phyloP scores from a whole-genome alignment of 2,888 invertebrate species.

The Dicyrtoma fusca region DNA sequence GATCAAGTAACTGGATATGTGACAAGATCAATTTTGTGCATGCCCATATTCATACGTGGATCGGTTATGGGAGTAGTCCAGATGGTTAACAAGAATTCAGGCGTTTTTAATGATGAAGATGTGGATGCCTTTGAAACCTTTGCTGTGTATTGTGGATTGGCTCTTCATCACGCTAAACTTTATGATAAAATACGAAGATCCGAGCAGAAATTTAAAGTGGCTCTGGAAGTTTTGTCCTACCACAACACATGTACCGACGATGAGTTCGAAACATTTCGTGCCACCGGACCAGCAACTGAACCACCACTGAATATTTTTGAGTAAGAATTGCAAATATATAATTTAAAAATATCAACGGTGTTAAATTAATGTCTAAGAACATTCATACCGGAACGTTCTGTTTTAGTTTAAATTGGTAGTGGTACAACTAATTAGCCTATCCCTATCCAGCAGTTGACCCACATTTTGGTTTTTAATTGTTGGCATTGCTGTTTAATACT shows the following conservation, averaged over 20 bases:
- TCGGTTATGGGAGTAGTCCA: constrained; percentile 83
- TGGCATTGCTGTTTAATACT: no score
- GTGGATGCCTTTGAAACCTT: constrained; percentile 82
- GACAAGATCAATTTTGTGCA: constrained; percentile 73
- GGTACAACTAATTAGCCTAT: no score
- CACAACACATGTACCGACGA: constrained; percentile 78
- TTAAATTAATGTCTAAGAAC: no score
- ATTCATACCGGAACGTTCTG: no score
- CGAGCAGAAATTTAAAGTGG: constrained; percentile 80
- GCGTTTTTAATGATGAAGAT: constrained; percentile 64
- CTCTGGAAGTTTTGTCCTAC: constrained; percentile 71
- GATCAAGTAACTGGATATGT: constrained; percentile 67
- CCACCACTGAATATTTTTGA: constrained; percentile 48
- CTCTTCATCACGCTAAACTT: constrained; percentile 80
- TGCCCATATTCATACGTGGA: constrained; percentile 82
- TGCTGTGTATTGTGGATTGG: constrained; percentile 79
- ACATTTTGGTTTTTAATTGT: no score
- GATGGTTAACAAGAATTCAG: constrained; percentile 72
- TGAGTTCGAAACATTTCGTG: constrained; percentile 64
- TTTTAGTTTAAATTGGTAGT: no score
- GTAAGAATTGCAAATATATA: no score
- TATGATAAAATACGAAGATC: constrained; percentile 81
- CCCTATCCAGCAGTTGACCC: no score
- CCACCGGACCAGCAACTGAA: neutral
- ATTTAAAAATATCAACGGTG: no score